Evolutionary conservation across 2,888 invertebrate genomes (phyloP), one percentile per base, ranked within the genome.

Genomic region (Melanargia galathea): DNA sequence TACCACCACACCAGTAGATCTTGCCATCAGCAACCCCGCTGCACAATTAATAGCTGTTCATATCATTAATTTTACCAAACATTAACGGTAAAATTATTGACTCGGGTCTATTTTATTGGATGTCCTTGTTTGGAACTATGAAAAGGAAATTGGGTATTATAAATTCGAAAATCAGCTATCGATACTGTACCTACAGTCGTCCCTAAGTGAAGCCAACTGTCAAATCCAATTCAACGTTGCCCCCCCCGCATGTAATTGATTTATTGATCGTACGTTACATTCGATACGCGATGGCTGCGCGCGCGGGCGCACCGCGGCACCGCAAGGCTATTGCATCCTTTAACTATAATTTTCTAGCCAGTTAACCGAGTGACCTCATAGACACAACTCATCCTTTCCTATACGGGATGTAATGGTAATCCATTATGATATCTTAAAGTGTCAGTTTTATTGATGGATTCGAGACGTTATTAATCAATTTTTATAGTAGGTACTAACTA

Each of bases 251-350:
- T 80, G 85, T 91, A 91, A 91, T 91, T 91, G 91, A 91, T 91
- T 91, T 91, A 91, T 90, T 90, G 91, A 90, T 90, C 89, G 84
- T 91, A 86, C 83, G 87, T 91, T 87, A 90, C 83, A 86, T 90
- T 91, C 90, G 91, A 90, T 91, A 87, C 81, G 84, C 81, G 80
- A 83, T 82, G 81, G 80, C 76, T 76, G 82, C 80, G 78, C 75
- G 72, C 70, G 77, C 78, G n/a, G n/a, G n/a, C n/a, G n/a, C n/a
- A n/a, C n/a, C n/a, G n/a, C n/a, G n/a, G 77, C 79, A 76, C 66
- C 67, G 69, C 71, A 71, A 72, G 71, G 71, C 70, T 72, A 70
- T 70, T 71, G 71, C 71, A 72, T 71, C 70, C 70, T 69, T 68
- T 70, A 65, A 64, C 68, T 60, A 65, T 70, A 70, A 69, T 66